Percentiles rank a stretch among this genome's conserved stretches.
phyloP scores from a whole-genome alignment of 2,113 vertebrate genomes.

The Sakesphorus luctuosus region DNA sequence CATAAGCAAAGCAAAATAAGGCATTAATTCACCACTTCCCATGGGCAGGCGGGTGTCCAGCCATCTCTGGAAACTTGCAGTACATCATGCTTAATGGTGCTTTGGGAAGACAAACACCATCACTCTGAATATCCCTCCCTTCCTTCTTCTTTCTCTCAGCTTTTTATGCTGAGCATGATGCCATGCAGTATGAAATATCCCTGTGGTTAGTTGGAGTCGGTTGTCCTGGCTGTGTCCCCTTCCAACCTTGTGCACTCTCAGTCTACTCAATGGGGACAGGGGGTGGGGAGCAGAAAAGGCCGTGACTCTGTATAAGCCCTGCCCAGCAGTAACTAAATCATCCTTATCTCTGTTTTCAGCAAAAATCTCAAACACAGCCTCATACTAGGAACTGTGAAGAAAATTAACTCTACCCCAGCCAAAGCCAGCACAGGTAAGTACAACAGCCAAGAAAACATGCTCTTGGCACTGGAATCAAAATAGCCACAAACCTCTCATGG shows the following conservation, averaged over 20 bases:
- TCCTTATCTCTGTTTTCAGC: not conserved
- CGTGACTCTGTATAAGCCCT: not conserved
- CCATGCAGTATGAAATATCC: not conserved
- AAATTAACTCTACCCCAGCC: not conserved
- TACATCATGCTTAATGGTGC: not conserved
- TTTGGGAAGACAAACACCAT: not conserved
- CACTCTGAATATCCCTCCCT: not conserved
- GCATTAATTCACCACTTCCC: not conserved
- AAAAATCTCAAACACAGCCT: not conserved
- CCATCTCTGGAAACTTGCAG: not conserved
- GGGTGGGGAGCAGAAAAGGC: not conserved
- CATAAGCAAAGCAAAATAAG: not conserved
- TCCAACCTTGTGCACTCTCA: not conserved
- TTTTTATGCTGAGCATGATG: not conserved
- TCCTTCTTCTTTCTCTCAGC: not conserved
- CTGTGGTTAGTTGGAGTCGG: not conserved
- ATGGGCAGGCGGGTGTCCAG: not conserved
- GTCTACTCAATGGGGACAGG: not conserved
- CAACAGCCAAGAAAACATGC: not conserved
- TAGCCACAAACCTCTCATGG: not conserved
- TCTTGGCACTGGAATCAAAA: not conserved
- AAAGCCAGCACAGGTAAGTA: not conserved
- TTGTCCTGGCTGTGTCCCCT: not conserved
- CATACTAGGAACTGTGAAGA: not conserved
- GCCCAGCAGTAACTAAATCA: not conserved